Evolutionary conservation across 2,797 vertebrate species (phyloP).

Genomic region (Gambusia yucatana): DNA sequence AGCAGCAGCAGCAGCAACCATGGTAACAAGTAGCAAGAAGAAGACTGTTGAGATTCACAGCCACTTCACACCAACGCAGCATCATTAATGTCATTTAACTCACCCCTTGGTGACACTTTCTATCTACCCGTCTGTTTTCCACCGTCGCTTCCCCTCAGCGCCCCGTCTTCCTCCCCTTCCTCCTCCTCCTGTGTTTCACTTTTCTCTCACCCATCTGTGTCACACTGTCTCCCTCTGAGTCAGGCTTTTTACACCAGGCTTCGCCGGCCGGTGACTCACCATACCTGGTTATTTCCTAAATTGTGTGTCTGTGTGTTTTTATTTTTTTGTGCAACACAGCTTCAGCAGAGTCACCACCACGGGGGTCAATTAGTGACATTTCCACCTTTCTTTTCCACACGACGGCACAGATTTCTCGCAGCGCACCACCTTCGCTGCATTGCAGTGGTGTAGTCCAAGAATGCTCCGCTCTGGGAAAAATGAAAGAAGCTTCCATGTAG

Average conservation of each 20-base stretch:
- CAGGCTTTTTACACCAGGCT: slow-evolving; percentile 33
- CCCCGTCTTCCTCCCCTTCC: slow-evolving; percentile 2
- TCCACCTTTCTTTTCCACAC: slow-evolving; percentile 18
- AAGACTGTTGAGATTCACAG: slow-evolving; percentile 57
- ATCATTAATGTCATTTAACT: slow-evolving; percentile 75
- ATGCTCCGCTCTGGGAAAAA: not conserved
- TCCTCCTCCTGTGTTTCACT: not conserved
- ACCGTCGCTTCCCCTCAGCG: slow-evolving; percentile 2
- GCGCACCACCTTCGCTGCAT: slow-evolving; percentile 4
- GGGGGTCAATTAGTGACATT: slow-evolving; percentile 26
- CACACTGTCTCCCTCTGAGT: slow-evolving; percentile 30
- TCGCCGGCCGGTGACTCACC: slow-evolving; percentile 49
- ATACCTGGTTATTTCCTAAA: slow-evolving; percentile 34
- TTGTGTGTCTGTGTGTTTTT: not conserved
- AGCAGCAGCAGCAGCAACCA: slow-evolving; percentile 67
- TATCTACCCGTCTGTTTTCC: slow-evolving; percentile 52
- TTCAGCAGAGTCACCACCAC: slow-evolving; percentile 10
- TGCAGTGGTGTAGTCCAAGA: not conserved
- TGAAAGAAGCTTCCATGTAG: slow-evolving; percentile 20
- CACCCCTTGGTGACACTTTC: slow-evolving; percentile 54
- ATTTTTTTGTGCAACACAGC: slow-evolving; percentile 15
- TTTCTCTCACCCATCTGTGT: slow-evolving; percentile 30
- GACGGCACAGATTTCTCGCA: not conserved
- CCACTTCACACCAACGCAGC: slow-evolving; percentile 72
- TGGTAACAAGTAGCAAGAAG: slow-evolving; percentile 63